A percentile compares a stretch with the other conserved stretches of the same genome.
Evolutionary conservation across 2,113 vertebrate genomes (phyloP).

Genomic region (Vulpes ferrilata): DNA sequence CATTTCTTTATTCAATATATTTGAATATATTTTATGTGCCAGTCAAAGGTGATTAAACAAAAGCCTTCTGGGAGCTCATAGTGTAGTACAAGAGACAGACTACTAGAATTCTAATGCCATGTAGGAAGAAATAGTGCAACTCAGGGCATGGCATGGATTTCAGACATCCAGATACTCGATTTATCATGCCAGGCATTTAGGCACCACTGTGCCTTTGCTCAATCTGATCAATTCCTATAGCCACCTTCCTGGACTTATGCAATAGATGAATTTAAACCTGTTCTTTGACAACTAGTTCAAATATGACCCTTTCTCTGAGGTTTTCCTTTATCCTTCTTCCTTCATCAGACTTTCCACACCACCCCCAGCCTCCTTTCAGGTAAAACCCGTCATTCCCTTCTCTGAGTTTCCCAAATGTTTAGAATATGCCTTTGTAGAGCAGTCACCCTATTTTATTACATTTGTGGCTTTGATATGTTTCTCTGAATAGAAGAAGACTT

Average conservation of each 20-base stretch:
- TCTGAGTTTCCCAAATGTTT: not conserved
- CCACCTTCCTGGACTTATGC: no score
- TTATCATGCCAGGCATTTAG: accelerated
- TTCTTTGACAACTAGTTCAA: not conserved
- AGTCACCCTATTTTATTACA: no score
- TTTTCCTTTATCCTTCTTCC: not conserved
- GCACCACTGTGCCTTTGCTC: not conserved
- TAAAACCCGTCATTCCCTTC: not conserved
- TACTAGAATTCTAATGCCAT: not conserved
- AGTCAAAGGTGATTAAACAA: not conserved
- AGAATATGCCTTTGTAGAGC: accelerated
- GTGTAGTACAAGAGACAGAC: not conserved
- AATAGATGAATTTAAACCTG: not conserved
- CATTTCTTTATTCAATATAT: not conserved
- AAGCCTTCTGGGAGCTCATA: accelerated
- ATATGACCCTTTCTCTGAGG: not conserved
- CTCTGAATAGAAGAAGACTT: not conserved
- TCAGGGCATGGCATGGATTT: accelerated
- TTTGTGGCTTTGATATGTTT: not conserved
- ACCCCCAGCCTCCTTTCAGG: not conserved
- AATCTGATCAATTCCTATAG: not conserved
- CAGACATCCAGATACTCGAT: accelerated
- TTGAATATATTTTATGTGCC: not conserved
- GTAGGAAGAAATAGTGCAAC: not conserved
- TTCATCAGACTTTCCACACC: not conserved